These are phyloP conservation scores for Microctonus aethiopoides DNA, from an alignment of 2,888 invertebrate genomes.

Conservation along the genomic window DNA sequence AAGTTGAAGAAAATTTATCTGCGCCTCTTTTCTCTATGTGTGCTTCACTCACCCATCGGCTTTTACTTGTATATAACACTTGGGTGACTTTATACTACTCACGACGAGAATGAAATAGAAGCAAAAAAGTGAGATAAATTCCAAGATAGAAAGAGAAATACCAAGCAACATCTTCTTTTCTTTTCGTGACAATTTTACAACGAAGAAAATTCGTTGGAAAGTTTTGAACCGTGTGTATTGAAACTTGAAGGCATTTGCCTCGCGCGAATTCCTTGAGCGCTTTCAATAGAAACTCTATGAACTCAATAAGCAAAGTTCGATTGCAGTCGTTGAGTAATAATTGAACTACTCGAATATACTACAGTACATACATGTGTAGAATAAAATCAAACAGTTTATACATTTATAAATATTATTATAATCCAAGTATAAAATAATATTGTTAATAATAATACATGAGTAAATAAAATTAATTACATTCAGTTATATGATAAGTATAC, in stretches of 20 bases:
- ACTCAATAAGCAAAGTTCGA: neutral
- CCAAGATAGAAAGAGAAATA: neutral
- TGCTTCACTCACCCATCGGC: neutral
- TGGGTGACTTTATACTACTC: neutral
- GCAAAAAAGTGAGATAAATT: neutral
- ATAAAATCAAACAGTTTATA: too few relatives aligned
- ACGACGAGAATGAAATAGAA: neutral
- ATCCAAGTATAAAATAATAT: too few relatives aligned
- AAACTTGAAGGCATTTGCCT: neutral
- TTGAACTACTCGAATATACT: neutral
- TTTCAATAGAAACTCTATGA: neutral
- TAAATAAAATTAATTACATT: neutral
- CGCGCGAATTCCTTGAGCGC: neutral
- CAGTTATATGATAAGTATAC: neutral
- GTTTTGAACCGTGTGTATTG: neutral
- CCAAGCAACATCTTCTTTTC: neutral
- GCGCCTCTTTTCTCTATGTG: neutral
- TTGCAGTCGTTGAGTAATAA: neutral
- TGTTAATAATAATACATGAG: too few relatives aligned
- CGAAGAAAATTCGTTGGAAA: conserved; percentile 1
- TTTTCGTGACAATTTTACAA: conserved; percentile 15
- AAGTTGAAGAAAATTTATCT: conserved; percentile 21
- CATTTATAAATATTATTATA: too few relatives aligned
- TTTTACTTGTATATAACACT: too few relatives aligned
- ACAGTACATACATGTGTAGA: too few relatives aligned